Evolutionary conservation across 1,140 invertebrate genomes (phyloP), one percentile per base, ranked within the genome.

Genomic region (Drosophila truncata): DNA sequence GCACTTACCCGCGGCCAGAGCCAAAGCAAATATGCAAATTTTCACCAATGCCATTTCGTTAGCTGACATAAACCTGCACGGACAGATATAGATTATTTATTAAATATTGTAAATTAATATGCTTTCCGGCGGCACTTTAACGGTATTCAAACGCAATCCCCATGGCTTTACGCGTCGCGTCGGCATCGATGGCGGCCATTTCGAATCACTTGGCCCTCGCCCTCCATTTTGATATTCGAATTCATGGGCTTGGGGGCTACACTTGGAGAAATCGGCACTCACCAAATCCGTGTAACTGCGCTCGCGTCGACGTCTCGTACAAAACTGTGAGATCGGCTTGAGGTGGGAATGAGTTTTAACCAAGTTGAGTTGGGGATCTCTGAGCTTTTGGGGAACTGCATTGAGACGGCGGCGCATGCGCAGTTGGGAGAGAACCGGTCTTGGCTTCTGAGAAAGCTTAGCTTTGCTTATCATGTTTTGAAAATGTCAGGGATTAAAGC

Each of bases 21-120:
- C 70, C 73, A 92, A 59, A 27, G 87, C 80, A 72, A 92, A 92
- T 83, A 92, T 86, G 80, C 91, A 91, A 74, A 92, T 80, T 80
- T 91, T 92, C 33, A 91, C 49, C 67, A 78, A 63, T 75, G 82
- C 91, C 91, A 92, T 92, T 81, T 81, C 74, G 70, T 75, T 65
- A 69, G 69, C 64, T 54, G 71, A 62, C 60, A 60, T 79, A n/a
- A 66, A 84, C 67, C 84, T 87, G 77, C 64, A 61, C 60, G 62
- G 50, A 78, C 66, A 91, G 59, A 85, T 59, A 63, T 57, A 69
- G 71, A 63, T 69, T 60, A 70, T 49, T 63, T 75, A 50, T 33
- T 47, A 61, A 39, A 73, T 78, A 61, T 63, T 37, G 31, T 27
- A 61, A 49, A 60, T 58, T 80, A 49, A 73, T 61, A 74, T 67